Conservation (phyloP, 2,113 vertebrate species). For the Trogon melanurus region DNA sequence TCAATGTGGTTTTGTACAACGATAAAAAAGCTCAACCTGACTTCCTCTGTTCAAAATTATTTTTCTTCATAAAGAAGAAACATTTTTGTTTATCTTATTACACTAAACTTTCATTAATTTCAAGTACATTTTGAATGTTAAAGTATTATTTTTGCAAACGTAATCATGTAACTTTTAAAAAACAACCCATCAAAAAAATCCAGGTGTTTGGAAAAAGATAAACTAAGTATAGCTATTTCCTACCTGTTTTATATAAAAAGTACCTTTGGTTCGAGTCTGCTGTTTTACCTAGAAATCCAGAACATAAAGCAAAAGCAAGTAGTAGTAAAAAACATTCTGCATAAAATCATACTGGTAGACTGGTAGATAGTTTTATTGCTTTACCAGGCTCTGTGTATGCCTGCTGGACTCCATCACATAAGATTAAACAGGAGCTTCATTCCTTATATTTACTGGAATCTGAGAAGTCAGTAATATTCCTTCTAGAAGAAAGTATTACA, state of each 20-base stretch:
- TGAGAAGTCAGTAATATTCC: background rate
- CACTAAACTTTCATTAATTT: background rate
- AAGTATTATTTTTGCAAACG: background rate
- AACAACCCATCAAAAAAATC: background rate
- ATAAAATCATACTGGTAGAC: background rate
- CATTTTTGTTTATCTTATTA: background rate
- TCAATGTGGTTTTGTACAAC: background rate
- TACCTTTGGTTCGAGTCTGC: background rate
- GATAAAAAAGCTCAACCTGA: background rate
- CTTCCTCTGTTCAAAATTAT: background rate
- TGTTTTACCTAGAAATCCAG: background rate
- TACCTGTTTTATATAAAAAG: background rate
- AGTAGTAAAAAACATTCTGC: background rate
- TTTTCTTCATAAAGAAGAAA: background rate
- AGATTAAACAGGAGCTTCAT: background rate
- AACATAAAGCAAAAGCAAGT: background rate
- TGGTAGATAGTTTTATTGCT: background rate
- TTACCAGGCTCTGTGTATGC: background rate
- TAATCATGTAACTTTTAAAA: background rate
- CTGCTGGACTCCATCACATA: background rate
- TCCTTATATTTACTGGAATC: background rate
- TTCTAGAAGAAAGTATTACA: background rate
- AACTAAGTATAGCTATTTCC: background rate
- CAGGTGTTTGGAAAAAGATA: background rate
- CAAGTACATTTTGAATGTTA: background rate